phyloP scores from a whole-genome alignment of 2,797 vertebrate genomes.

The Hydrocynus forskahlii region DNA sequence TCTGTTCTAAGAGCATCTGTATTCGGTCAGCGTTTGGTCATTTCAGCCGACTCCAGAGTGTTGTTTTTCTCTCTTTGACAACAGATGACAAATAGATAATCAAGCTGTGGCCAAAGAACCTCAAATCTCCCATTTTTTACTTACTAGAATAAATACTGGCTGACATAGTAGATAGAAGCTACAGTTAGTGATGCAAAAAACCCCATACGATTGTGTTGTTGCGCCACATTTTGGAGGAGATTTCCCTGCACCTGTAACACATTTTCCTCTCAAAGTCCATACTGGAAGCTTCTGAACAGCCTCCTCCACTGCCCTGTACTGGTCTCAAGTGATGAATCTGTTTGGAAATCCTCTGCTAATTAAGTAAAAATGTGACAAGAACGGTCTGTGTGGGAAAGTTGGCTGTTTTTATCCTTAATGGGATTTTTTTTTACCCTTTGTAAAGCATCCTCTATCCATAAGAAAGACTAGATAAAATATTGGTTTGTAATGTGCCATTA shows the following conservation, averaged over 20 bases:
- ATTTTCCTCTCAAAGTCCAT: neutral
- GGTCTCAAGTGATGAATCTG: slow-evolving; percentile 33
- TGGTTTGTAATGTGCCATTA: too few species aligned
- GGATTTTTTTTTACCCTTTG: neutral
- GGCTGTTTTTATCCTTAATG: slow-evolving; percentile 38
- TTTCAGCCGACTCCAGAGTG: neutral
- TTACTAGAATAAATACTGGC: slow-evolving; percentile 20
- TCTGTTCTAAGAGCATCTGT: slow-evolving; percentile 1
- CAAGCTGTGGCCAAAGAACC: neutral
- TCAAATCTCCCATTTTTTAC: slow-evolving; percentile 12
- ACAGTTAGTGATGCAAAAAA: neutral
- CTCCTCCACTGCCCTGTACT: slow-evolving; percentile 41
- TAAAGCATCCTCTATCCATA: neutral
- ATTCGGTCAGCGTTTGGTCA: neutral
- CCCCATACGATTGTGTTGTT: slow-evolving; percentile 14
- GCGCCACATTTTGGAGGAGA: slow-evolving; percentile 13
- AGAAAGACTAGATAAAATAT: neutral
- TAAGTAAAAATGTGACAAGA: slow-evolving; percentile 51
- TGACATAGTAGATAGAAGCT: neutral
- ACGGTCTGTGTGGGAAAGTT: slow-evolving; percentile 41
- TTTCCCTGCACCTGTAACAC: slow-evolving; percentile 24
- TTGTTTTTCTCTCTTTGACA: slow-evolving; percentile 5
- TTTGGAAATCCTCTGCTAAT: slow-evolving; percentile 42
- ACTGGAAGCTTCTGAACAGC: slow-evolving; percentile 39
- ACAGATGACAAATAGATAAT: slow-evolving; percentile 28